Percentiles rank a stretch among this genome's conserved stretches.
Conservation (phyloP, 2,888 invertebrate genomes). For the Drosophila siamana region DNA sequence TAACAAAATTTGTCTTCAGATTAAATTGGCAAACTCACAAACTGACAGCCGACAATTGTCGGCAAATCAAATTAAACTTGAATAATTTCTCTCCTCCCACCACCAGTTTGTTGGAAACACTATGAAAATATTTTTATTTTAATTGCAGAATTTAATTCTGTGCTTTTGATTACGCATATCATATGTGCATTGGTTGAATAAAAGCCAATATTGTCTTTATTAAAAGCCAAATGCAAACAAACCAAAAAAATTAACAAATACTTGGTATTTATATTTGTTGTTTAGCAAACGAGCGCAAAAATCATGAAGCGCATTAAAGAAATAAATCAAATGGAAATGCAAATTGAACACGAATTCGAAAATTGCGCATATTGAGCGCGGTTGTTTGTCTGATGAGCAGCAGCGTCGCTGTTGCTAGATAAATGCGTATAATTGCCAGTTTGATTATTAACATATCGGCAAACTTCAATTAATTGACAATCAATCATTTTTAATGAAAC, state of each 20-base stretch:
- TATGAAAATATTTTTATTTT: conserved; percentile 5
- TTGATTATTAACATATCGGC: conserved; percentile 81
- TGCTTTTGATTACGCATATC: conserved; percentile 29
- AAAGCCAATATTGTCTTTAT: conserved; percentile 48
- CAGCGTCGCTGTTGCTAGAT: conserved; percentile 11
- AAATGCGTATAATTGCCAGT: conserved; percentile 58
- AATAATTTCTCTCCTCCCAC: neutral
- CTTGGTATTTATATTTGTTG: conserved; percentile 6
- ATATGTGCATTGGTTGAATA: conserved; percentile 24
- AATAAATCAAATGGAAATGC: conserved; percentile 24
- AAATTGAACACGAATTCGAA: conserved; percentile 2
- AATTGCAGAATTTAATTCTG: conserved; percentile 17
- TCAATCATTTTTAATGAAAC: conserved; percentile 83
- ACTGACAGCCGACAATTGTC: neutral
- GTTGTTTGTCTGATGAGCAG: neutral
- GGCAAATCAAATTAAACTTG: conserved; percentile 11
- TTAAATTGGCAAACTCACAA: conserved; percentile 1
- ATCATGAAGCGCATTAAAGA: conserved; percentile 17
- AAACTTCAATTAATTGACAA: conserved; percentile 82
- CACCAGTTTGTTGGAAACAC: neutral
- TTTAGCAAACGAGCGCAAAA: conserved; percentile 29
- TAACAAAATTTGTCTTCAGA: conserved; percentile 2
- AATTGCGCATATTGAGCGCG: neutral
- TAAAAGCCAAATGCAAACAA: conserved; percentile 44
- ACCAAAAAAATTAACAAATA: conserved; percentile 38